phyloP scores from a whole-genome alignment of 1,140 invertebrate genomes.

The Frieseomelitta varia region DNA sequence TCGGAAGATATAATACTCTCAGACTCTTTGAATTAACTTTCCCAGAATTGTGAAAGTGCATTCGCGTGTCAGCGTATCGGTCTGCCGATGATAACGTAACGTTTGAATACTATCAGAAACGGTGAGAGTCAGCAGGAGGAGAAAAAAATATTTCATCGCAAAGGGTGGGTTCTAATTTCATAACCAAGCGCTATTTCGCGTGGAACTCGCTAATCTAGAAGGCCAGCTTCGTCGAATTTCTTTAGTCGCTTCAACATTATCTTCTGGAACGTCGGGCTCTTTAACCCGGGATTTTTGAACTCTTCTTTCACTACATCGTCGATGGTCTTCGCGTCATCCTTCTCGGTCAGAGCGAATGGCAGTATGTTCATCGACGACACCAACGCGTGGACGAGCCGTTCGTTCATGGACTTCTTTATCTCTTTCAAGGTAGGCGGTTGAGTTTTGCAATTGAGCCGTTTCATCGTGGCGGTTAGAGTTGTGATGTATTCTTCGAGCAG shows the following conservation, averaged over 20 bases:
- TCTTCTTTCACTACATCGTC: constrained; percentile 65
- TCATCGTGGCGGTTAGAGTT: constrained; percentile 73
- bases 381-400: constrained; percentile 70
- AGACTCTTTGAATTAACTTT: too few species aligned
- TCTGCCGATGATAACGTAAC: too few species aligned
- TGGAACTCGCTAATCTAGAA: constrained; percentile 59
- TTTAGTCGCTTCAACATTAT: constrained; percentile 68
- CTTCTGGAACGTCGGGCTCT: constrained; percentile 43
- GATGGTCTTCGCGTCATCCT: constrained; percentile 60
- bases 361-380: constrained; percentile 64
- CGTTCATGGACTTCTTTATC: constrained; percentile 70
- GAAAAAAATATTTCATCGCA: background rate
- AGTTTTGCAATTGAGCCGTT: constrained; percentile 74
- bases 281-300: constrained; percentile 58
- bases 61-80: too few species aligned
- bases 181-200: background rate
- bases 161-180: background rate
- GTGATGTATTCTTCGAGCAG: constrained; percentile 78
- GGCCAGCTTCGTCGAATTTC: constrained; percentile 61
- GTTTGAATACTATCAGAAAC: too few species aligned
- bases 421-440: constrained; percentile 76
- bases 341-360: constrained; percentile 69
- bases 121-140: background rate
- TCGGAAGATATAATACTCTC: too few species aligned
- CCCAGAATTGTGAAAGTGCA: too few species aligned